Evolutionary conservation across 1,140 invertebrate species (phyloP), one percentile per base, ranked within the genome.

Genomic region (Bombus haemorrhoidalis): DNA sequence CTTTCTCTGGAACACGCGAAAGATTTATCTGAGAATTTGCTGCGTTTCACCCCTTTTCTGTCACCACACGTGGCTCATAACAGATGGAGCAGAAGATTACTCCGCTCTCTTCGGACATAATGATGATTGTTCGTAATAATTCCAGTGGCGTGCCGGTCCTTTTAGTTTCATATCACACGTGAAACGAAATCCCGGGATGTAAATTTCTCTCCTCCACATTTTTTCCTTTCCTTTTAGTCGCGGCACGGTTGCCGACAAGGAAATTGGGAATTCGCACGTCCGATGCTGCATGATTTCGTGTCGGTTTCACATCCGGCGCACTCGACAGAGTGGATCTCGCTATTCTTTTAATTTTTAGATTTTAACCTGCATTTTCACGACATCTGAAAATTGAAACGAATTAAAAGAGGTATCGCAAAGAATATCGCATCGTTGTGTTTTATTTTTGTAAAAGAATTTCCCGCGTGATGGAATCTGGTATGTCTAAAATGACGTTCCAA

Each of bases 101-200:
- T 87, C 81, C 81, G 82, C 80, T 86, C 78, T 82, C 85, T 81
- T 77, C n/a, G 88, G 86, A 86, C 90, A 91, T 94, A 94, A 94
- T 94, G 91, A 94, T 93, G 91, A 91, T 92, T 85, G 91, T 91
- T 88, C 90, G 83, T 89, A 93, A 94, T 92, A 94, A 94, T 94
- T 94, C 92, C 81, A 80, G 85, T 85, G 87, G 87, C 71, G 89
- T 92, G 93, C 93, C 91, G 92, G 89, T 91, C 93, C 93, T 94
- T 94, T 94, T 90, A 94, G 72, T 93, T 93, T 93, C 94, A 94
- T 93, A 93, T 93, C 81, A 93, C 92, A 91, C 87, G 89, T 91
- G 91, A 87, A 72, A 64, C 87, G 77, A 64, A 86, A 83, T 89
- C 76, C 74, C 32, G 47, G 75, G 64, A 88, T 87, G 88, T 88